Conservation (phyloP, 2,797 vertebrate species). For the Chelon auratus region DNA sequence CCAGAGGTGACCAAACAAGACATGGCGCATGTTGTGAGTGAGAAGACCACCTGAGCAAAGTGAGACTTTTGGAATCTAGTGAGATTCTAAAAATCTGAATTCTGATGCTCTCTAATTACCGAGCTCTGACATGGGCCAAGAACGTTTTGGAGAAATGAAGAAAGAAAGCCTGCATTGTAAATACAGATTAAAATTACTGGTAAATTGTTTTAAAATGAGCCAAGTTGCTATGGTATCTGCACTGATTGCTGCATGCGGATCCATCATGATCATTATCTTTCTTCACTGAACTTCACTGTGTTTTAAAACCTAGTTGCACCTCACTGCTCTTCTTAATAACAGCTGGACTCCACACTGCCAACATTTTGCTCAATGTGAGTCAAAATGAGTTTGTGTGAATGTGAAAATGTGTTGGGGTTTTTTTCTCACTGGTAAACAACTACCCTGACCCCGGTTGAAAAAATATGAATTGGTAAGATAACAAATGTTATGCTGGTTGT, state of each 20-base stretch:
- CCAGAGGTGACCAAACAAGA: constrained; percentile 43
- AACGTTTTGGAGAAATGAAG: background rate
- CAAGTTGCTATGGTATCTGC: background rate
- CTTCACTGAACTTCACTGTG: background rate
- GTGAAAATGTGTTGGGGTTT: background rate
- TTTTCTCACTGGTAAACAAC: background rate
- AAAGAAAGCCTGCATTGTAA: background rate
- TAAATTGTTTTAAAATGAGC: background rate
- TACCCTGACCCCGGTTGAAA: background rate
- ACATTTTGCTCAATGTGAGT: background rate
- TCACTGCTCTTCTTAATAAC: background rate
- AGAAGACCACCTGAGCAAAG: background rate
- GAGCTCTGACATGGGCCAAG: background rate
- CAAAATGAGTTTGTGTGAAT: background rate
- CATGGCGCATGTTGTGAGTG: constrained; percentile 1
- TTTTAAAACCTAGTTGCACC: background rate
- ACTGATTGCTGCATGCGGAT: background rate
- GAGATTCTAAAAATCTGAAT: constrained; percentile 5
- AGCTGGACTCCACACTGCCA: background rate
- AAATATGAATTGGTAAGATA: background rate
- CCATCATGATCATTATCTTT: background rate
- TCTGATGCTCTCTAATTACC: background rate
- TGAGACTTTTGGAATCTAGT: background rate
- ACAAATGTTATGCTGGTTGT: background rate
- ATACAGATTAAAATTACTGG: background rate